Evolutionary conservation across 1,140 invertebrate species (phyloP).

Genomic region (Sycophila sp.): DNA sequence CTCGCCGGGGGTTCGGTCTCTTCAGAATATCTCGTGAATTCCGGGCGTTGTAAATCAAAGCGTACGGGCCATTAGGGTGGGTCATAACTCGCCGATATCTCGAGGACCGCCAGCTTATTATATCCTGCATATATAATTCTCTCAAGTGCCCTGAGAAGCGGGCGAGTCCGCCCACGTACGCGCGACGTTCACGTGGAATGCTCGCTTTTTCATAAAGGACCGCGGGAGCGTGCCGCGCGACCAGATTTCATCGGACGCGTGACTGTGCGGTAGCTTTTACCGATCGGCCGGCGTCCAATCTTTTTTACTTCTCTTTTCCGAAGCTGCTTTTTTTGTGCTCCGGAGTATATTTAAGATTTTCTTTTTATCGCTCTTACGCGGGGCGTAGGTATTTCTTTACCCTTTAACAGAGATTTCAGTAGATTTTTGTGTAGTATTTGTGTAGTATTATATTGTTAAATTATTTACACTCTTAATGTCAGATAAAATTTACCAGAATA

Average conservation of each 20-base stretch:
- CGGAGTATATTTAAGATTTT: no score
- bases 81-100: conserved; percentile 66
- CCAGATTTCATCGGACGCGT: conserved; percentile 13
- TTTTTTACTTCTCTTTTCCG: no score
- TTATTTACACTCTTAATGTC: no score
- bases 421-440: no score
- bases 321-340: no score
- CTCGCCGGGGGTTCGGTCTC: neutral
- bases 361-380: no score
- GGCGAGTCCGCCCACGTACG: no score
- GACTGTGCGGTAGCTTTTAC: neutral
- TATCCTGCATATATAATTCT: conserved; percentile 65
- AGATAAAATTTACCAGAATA: no score
- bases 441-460: no score
- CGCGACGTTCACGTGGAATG: conserved; percentile 34
- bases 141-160: conserved; percentile 55
- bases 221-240: neutral
- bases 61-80: conserved; percentile 60
- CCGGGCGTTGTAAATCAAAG: conserved; percentile 62
- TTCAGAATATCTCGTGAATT: conserved; percentile 45
- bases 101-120: conserved; percentile 65
- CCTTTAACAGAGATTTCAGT: no score
- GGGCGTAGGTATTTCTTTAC: no score
- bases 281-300: no score
- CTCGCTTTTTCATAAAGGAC: neutral